Base-by-base conservation (phyloP, 2,797 vertebrate species). In the Silurus aristotelis region DNA sequence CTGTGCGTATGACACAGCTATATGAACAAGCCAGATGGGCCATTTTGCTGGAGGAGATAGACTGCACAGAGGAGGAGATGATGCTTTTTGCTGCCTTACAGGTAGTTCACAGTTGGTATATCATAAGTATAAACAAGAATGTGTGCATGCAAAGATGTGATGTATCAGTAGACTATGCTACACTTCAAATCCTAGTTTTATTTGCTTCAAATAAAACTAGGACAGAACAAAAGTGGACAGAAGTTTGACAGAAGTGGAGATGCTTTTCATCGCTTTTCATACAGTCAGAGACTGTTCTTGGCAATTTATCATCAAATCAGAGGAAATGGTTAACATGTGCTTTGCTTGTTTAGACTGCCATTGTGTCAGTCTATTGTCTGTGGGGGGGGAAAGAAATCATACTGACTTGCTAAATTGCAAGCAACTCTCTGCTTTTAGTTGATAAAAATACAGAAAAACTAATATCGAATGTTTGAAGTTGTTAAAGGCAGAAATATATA, bases 1-100 rank as follows among this genome's bases (percentile, higher is more conserved):
- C 85, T 0, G 95, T 96, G 22, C 91, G 95, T 64, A 92, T 96
- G 86, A 95, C 93, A 1, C 94, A 95, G 90, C 89, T 96, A n/a
- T 96, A 95, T 0, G 95, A 96, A 84, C 95, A 96, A 88, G 94
- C 94, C 0, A 93, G 93, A 12, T 96, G 95, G 95, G 93, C 95
- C 1, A 91, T 96, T 84, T 90, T 96, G 63, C 84, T 94, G 84
- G 95, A 96, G 68, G 94, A 96, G 80, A 93, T 90, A 0, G 95
- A 96, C 75, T 95, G 95, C 87, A 96, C 95, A 0, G 95, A 96
- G 87, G 95, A 96, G 83, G 95, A 96, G 87, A 95, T 96, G 95
- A 94, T 96, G 93, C 90, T 94, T 71, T 96, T 96, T 0, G 95
- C 93, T 0, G 95, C 94, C 60, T 89, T 96, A 66, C 95, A 96